Evolutionary conservation across 2,888 invertebrate genomes (phyloP).

Genomic region (Alsophila aescularia): DNA sequence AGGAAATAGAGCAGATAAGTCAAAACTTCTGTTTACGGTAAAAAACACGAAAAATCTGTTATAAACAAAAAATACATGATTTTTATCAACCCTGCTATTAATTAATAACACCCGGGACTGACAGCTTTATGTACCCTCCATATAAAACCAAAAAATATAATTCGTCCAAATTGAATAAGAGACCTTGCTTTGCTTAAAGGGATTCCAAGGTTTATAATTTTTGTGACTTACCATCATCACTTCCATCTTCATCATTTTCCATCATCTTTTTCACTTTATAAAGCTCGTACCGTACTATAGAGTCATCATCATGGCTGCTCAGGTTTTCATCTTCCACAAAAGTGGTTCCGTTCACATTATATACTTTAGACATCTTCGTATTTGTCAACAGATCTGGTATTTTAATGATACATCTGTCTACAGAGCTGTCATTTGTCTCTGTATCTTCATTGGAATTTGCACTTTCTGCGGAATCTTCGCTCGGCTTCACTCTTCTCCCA

Average conservation of each 20-base stretch:
- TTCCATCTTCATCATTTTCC: not conserved
- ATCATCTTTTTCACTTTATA: slow-evolving; percentile 21
- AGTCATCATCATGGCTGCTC: not conserved
- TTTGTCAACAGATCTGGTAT: not conserved
- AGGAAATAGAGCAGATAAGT: too few relatives aligned
- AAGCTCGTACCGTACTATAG: not conserved
- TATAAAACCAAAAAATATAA: too few relatives aligned
- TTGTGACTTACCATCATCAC: slow-evolving; percentile 19
- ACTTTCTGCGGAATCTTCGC: not conserved
- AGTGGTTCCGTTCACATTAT: not conserved
- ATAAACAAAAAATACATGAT: too few relatives aligned
- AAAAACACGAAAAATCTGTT: too few relatives aligned
- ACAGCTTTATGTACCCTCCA: too few relatives aligned
- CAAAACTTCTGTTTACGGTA: too few relatives aligned
- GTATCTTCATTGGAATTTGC: not conserved
- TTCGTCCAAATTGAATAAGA: too few relatives aligned
- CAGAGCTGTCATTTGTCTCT: not conserved
- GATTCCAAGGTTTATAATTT: too few relatives aligned
- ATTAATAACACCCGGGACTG: too few relatives aligned
- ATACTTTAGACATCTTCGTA: slow-evolving; percentile 4
- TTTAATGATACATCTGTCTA: not conserved
- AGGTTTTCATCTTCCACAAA: not conserved
- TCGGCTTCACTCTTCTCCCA: too few relatives aligned
- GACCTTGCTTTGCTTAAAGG: too few relatives aligned
- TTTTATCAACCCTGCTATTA: too few relatives aligned